Evolutionary conservation across 2,888 invertebrate genomes (phyloP).

Genomic region (Ormyrus nitidulus): DNA sequence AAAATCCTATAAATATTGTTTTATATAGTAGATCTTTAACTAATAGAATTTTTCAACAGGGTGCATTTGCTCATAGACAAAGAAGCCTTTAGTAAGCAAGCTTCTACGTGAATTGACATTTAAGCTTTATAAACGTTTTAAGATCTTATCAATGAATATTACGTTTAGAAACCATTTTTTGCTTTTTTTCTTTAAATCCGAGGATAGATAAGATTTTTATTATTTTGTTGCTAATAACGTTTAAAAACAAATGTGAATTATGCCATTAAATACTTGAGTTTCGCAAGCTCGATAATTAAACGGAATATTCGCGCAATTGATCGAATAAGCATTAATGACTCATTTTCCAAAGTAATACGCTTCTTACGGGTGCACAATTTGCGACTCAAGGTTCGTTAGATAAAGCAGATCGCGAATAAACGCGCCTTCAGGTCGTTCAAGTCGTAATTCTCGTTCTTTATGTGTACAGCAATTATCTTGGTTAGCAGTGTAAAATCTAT

Average conservation of each 20-base stretch:
- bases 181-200: too few species aligned
- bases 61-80: too few species aligned
- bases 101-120: too few species aligned
- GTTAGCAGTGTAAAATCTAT: slow-evolving; percentile 42
- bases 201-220: too few species aligned
- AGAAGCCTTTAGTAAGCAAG: too few species aligned
- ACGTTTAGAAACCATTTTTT: too few species aligned
- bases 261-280: too few species aligned
- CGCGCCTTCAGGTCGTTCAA: slow-evolving; percentile 38
- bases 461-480: slow-evolving; percentile 43
- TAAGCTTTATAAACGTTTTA: too few species aligned
- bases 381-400: slow-evolving; percentile 39
- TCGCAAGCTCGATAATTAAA: not conserved
- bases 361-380: slow-evolving; percentile 10
- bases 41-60: not conserved
- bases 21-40: not conserved
- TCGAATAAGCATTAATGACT: not conserved
- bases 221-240: too few species aligned
- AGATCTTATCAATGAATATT: too few species aligned
- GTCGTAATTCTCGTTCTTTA: slow-evolving; percentile 52
- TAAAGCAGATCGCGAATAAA: slow-evolving; percentile 43
- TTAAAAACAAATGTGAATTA: too few species aligned
- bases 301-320: not conserved
- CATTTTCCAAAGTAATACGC: not conserved
- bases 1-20: not conserved